Conservation (phyloP, 2,797 vertebrate genomes). For the Chiroxiphia lanceolata region DNA sequence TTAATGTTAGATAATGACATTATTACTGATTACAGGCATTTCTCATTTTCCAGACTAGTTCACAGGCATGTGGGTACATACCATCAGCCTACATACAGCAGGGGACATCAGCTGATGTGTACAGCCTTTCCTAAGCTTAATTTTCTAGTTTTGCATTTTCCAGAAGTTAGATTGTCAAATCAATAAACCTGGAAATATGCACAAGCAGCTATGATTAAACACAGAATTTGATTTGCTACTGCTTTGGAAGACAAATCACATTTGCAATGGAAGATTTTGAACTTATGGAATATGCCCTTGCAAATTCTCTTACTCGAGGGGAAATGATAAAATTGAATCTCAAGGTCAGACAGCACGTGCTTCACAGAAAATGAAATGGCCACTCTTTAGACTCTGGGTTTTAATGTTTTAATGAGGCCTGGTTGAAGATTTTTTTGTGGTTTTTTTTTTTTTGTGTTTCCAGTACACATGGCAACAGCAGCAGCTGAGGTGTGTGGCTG, state of each 20-base stretch:
- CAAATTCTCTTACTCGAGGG: constrained; percentile 47
- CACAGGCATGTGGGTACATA: neutral
- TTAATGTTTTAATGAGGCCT: neutral
- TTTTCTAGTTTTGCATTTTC: constrained; percentile 27
- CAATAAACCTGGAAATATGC: constrained; percentile 6
- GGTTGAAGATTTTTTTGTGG: neutral
- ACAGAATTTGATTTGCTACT: constrained; percentile 47
- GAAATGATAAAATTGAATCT: constrained; percentile 35
- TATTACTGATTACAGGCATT: neutral
- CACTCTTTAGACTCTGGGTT: neutral
- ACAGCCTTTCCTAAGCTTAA: constrained; percentile 27
- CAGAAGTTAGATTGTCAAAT: constrained; percentile 52
- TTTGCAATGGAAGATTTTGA: constrained; percentile 43
- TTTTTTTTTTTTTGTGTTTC: neutral
- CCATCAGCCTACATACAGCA: neutral
- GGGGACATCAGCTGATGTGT: constrained; percentile 10
- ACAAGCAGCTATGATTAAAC: constrained; percentile 30
- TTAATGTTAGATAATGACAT: neutral
- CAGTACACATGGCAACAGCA: neutral
- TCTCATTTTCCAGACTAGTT: neutral
- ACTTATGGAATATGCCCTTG: constrained; percentile 14
- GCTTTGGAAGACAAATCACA: constrained; percentile 40
- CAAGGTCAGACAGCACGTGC: constrained; percentile 10
- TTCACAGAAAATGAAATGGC: neutral
- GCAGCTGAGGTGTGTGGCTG: neutral